Conservation (phyloP, 2,888 invertebrate species). For the Sthenelais limicola region DNA sequence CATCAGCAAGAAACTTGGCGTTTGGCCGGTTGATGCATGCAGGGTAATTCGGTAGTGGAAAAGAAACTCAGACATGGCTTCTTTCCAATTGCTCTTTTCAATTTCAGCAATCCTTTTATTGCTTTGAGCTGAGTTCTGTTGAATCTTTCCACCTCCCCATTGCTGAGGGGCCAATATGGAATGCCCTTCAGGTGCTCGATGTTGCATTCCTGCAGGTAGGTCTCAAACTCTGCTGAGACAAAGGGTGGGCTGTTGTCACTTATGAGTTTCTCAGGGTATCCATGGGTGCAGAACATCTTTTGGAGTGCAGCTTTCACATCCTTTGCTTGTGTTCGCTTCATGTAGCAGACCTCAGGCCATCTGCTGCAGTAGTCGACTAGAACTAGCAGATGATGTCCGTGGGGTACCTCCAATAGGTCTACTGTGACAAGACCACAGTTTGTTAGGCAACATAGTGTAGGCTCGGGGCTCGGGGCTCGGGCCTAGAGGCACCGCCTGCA, state of each 20-base stretch:
- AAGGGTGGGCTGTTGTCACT: constrained; percentile 40
- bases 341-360: constrained; percentile 29
- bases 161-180: constrained; percentile 29
- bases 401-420: constrained; percentile 17
- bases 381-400: constrained; percentile 29
- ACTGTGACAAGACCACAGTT: constrained; percentile 37
- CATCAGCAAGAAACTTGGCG: too few species aligned
- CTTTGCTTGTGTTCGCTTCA: constrained; percentile 2
- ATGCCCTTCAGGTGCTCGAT: background rate
- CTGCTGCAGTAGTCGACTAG: constrained; percentile 35
- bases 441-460: constrained; percentile 17
- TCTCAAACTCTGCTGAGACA: constrained; percentile 1
- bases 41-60: too few species aligned
- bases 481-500: background rate
- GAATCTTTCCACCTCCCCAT: constrained; percentile 39
- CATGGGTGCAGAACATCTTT: constrained; percentile 16
- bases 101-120: constrained; percentile 12
- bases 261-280: constrained; percentile 2
- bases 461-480: constrained; percentile 38
- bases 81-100: too few species aligned
- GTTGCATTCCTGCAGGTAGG: background rate
- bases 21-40: too few species aligned
- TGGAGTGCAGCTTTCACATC: constrained; percentile 12
- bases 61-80: too few species aligned
- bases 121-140: constrained; percentile 9